Percentiles rank a stretch among this genome's conserved stretches.
phyloP scores from a whole-genome alignment of 2,113 vertebrate species.

The Podarcis raffonei region DNA sequence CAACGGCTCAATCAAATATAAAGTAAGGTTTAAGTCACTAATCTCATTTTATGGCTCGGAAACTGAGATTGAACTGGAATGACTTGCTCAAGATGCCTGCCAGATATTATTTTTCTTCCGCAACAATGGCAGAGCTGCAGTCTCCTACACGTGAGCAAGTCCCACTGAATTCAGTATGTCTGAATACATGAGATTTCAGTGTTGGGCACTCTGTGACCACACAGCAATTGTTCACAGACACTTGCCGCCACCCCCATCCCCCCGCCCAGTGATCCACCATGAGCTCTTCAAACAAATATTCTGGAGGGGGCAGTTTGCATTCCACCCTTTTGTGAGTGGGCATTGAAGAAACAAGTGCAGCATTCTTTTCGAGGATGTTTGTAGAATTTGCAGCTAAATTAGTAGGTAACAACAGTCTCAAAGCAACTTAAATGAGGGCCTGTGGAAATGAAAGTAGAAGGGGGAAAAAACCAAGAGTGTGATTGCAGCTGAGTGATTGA shows the following conservation, averaged over 20 bases:
- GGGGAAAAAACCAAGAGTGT: not conserved
- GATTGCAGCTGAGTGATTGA: not conserved
- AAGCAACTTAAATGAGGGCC: not conserved
- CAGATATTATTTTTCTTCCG: not conserved
- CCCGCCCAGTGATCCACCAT: not conserved
- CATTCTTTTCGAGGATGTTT: not conserved
- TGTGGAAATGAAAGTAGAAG: not conserved
- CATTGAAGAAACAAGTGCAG: not conserved
- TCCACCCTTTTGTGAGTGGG: not conserved
- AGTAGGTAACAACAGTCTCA: not conserved
- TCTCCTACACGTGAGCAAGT: too few species aligned
- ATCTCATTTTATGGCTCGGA: not conserved
- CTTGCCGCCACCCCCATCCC: too few species aligned
- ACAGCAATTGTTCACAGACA: not conserved
- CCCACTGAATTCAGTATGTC: too few species aligned
- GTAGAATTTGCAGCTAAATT: not conserved
- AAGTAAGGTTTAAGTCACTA: not conserved
- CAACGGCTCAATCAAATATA: not conserved
- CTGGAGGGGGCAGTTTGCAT: not conserved
- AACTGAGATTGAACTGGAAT: not conserved
- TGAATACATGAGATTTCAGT: too few species aligned
- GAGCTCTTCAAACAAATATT: constrained; percentile 6
- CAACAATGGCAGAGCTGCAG: not conserved
- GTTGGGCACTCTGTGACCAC: not conserved
- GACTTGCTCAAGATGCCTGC: not conserved